phyloP scores from a whole-genome alignment of 2,797 vertebrate species.

The Phylloscopus collybita region DNA sequence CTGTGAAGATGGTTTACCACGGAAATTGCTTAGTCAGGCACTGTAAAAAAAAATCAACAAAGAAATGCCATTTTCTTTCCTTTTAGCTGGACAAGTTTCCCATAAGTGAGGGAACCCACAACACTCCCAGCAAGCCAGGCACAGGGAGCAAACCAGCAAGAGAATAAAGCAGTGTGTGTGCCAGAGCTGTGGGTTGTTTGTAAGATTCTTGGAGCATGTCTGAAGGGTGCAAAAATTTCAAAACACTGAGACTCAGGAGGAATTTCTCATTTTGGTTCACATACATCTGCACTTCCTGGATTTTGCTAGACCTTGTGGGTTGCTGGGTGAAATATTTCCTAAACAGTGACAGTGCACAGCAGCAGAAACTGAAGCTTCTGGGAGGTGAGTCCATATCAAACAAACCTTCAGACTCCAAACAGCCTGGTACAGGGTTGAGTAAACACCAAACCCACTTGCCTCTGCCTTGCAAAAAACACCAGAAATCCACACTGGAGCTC shows the following conservation, averaged over 20 bases:
- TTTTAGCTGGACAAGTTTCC: not conserved
- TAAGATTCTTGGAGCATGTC: not conserved
- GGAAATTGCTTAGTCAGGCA: not conserved
- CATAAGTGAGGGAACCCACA: not conserved
- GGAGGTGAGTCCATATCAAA: not conserved
- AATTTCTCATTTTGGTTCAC: not conserved
- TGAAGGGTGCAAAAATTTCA: not conserved
- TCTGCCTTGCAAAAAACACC: not conserved
- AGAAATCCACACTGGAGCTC: not conserved
- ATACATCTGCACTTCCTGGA: conserved; percentile 8
- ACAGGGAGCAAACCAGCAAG: not conserved
- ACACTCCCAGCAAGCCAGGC: not conserved
- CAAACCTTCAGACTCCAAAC: not conserved
- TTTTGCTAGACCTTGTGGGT: not conserved
- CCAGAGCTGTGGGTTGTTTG: not conserved
- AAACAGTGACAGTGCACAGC: not conserved
- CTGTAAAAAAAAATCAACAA: not conserved
- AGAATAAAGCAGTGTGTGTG: not conserved
- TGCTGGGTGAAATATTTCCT: conserved; percentile 17
- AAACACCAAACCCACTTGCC: not conserved
- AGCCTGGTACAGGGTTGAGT: accelerated
- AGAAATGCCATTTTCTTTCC: not conserved
- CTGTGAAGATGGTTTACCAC: conserved; percentile 1
- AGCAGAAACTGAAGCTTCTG: not conserved
- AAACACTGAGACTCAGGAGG: not conserved